Percentiles rank a stretch among this genome's conserved stretches.
These are phyloP conservation scores for Daktulosphaira vitifoliae DNA, from an alignment of 1,140 invertebrate genomes.

Conservation along the genomic window DNA sequence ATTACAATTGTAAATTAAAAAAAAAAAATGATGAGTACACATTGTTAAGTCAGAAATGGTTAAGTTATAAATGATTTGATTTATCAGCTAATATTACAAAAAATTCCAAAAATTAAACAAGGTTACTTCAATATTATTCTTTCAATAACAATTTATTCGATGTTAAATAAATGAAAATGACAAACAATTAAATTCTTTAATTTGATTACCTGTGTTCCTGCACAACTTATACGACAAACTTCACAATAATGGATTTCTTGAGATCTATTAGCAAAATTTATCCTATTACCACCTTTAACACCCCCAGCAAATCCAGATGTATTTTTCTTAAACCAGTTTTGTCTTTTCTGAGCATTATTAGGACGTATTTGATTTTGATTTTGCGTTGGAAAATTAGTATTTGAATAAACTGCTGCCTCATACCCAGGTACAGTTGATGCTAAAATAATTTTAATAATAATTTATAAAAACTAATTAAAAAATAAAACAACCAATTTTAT, in stretches of 20 bases:
- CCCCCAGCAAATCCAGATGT: slow-evolving; percentile 13
- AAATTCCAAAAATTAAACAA: too few species aligned
- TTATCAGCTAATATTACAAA: too few species aligned
- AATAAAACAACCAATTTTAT: not conserved
- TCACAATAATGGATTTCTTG: slow-evolving; percentile 91
- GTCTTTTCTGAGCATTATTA: slow-evolving; percentile 29
- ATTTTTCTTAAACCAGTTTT: slow-evolving; percentile 27
- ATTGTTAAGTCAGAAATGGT: too few species aligned
- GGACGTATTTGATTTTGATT: slow-evolving; percentile 26
- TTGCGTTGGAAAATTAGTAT: slow-evolving; percentile 29
- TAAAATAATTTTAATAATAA: not conserved
- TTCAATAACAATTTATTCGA: too few species aligned
- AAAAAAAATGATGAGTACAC: too few species aligned
- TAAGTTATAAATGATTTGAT: too few species aligned
- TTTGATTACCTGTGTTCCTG: slow-evolving; percentile 81
- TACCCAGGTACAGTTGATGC: slow-evolving; percentile 15
- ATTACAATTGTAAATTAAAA: too few species aligned
- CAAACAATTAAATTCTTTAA: too few species aligned
- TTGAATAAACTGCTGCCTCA: slow-evolving; percentile 23
- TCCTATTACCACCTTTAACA: slow-evolving; percentile 12
- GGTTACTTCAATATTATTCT: too few species aligned
- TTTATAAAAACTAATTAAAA: not conserved
- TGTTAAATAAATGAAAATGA: too few species aligned
- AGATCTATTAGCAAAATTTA: slow-evolving; percentile 13
- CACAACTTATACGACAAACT: slow-evolving; percentile 96